phyloP scores from a whole-genome alignment of 2,888 invertebrate genomes.

The Ophion obscuratus region DNA sequence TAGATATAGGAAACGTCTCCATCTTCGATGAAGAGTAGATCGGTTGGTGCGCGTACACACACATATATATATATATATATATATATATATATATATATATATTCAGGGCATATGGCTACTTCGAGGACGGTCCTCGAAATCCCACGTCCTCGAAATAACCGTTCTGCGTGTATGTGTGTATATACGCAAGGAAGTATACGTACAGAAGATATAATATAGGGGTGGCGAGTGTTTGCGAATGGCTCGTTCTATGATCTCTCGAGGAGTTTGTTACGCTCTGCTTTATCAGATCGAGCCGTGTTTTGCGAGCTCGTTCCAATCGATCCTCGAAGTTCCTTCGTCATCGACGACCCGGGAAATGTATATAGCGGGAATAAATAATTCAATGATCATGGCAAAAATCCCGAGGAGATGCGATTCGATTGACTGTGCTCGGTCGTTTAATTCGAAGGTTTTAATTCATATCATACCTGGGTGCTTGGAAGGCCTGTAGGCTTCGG shows the following conservation, averaged over 20 bases:
- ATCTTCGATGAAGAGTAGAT: constrained; percentile 45
- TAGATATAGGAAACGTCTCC: constrained; percentile 58
- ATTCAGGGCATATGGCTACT: background rate
- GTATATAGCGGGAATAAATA: constrained; percentile 56
- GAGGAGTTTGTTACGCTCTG: constrained; percentile 41
- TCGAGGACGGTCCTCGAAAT: background rate
- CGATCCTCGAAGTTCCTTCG: constrained; percentile 37
- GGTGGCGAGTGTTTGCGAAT: constrained; percentile 57
- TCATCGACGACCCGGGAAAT: constrained; percentile 19
- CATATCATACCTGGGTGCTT: too few species aligned
- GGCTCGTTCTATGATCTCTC: constrained; percentile 58
- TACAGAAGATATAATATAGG: constrained; percentile 47
- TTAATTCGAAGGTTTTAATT: background rate
- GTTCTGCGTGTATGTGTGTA: background rate
- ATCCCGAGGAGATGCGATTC: constrained; percentile 8
- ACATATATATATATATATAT: background rate
- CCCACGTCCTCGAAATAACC: background rate
- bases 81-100: too few species aligned
- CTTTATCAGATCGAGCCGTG: constrained; percentile 64
- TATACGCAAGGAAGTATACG: background rate
- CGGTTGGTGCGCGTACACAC: constrained; percentile 5
- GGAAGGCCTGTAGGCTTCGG: too few species aligned
- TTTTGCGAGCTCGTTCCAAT: constrained; percentile 34
- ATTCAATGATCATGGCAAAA: constrained; percentile 60
- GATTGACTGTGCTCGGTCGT: background rate